These are phyloP conservation scores for Cinara cedri DNA, from an alignment of 2,888 invertebrate genomes.

Conservation along the genomic window DNA sequence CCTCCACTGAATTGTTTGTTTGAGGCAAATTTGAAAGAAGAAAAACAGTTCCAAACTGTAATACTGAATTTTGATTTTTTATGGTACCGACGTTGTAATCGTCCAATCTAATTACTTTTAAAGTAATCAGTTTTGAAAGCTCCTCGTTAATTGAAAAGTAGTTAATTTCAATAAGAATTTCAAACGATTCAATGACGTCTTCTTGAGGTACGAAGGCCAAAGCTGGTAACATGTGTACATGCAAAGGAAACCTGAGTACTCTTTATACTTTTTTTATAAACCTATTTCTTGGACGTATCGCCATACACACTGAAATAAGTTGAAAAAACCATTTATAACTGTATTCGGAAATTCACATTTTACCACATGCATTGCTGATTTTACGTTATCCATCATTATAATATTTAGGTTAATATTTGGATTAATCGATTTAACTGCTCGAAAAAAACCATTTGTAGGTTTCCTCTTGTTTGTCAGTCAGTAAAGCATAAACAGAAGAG, in stretches of 20 bases:
- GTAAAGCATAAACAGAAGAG: conserved; percentile 7
- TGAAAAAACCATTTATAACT: too few species aligned
- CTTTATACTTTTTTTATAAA: neutral
- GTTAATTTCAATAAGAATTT: neutral
- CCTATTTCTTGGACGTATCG: neutral
- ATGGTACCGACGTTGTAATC: neutral
- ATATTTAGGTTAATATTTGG: neutral
- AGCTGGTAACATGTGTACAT: neutral
- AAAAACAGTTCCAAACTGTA: neutral
- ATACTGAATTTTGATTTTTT: neutral
- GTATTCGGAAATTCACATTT: too few species aligned
- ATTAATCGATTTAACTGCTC: neutral
- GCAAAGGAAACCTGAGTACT: neutral
- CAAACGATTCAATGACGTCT: neutral
- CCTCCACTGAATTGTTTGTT: neutral
- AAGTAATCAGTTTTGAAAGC: neutral
- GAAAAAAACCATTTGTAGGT: neutral
- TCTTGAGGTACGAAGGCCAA: neutral
- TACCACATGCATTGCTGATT: too few species aligned
- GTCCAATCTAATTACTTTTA: conserved; percentile 4
- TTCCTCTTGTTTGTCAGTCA: neutral
- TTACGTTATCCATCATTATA: too few species aligned
- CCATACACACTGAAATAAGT: conserved; percentile 3
- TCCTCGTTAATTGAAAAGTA: neutral
- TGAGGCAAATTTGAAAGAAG: neutral